phyloP scores from a whole-genome alignment of 1,140 invertebrate genomes.

The Bactericera cockerelli region DNA sequence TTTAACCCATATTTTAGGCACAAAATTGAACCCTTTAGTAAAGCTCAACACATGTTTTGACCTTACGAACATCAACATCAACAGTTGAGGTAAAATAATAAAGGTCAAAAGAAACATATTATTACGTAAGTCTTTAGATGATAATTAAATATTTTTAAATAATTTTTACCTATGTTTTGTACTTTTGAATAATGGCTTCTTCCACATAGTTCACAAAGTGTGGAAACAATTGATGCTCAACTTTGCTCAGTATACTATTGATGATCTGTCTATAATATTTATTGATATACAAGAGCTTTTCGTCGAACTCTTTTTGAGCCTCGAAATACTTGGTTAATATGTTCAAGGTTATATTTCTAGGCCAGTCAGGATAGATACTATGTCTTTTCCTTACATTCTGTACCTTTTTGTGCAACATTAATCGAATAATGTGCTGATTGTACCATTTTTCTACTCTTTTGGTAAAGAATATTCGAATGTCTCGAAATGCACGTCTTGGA shows the following conservation, averaged over 20 bases:
- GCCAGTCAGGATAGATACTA: neutral
- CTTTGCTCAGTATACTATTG: neutral
- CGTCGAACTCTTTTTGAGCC: neutral
- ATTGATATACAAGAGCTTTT: neutral
- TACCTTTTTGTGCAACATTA: neutral
- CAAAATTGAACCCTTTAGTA: no score
- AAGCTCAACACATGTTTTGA: no score
- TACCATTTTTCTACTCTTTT: slow-evolving; percentile 2
- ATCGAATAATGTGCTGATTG: neutral
- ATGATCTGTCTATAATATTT: slow-evolving; percentile 4
- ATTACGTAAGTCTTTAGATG: no score
- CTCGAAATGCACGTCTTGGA: neutral
- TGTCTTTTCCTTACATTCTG: neutral
- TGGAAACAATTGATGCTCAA: neutral
- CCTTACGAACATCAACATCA: no score
- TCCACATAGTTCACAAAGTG: slow-evolving; percentile 4
- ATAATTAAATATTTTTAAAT: no score
- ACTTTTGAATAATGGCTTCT: neutral
- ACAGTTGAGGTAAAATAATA: no score
- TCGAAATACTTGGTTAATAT: neutral
- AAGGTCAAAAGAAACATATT: no score
- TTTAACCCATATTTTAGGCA: no score
- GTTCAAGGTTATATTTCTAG: neutral
- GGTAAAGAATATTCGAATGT: neutral
- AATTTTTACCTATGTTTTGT: neutral